Evolutionary conservation across 2,888 invertebrate species (phyloP), one percentile per base, ranked within the genome.

Genomic region (Meloe dianella): DNA sequence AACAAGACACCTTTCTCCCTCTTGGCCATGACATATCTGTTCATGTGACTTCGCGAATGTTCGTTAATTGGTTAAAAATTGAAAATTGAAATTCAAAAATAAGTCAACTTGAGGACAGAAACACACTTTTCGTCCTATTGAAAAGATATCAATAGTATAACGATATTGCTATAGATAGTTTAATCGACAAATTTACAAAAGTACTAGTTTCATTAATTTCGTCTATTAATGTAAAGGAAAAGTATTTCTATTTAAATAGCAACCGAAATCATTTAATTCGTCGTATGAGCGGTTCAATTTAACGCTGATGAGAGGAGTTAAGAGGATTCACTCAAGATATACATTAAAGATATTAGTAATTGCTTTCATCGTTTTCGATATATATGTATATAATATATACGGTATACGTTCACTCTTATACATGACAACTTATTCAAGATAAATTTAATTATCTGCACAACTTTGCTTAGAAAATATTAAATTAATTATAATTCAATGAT

Each of bases 331-430:
- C 61, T 67, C 56, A 59, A 67, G 67, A 67, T 67, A 61, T 67
- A 60, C 64, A 64, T 67, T 67, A 67, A 64, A 62, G 64, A 64
- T 67, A 67, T 67, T 67, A 59, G 61, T 67, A 67, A 61, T 64
- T 67, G 60, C 61, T 61, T 64, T 64, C 67, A 67, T 64, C 61
- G 58, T 61, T 67, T 67, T 64, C 59, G 29, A 61, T 64, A 64
- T 67, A 61, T 47, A 59, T 54, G 27, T 35, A 41, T 51, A 24
- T 12, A 14, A 7, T 14, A 7, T 47, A 30, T 64, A 60, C 61
- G n/a, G n/a, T 57, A 57, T 61, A 67, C 64, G 59, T 67, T 67
- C 41, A 14, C 27, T 51, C 38, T 30, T 51, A 61, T 67, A 61
- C 61, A 64, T 64, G 64, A 64, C 64, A 67, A 64, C 64, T 67